These are phyloP conservation scores for Euclidia mi DNA, from an alignment of 2,888 invertebrate genomes.

Conservation along the genomic window DNA sequence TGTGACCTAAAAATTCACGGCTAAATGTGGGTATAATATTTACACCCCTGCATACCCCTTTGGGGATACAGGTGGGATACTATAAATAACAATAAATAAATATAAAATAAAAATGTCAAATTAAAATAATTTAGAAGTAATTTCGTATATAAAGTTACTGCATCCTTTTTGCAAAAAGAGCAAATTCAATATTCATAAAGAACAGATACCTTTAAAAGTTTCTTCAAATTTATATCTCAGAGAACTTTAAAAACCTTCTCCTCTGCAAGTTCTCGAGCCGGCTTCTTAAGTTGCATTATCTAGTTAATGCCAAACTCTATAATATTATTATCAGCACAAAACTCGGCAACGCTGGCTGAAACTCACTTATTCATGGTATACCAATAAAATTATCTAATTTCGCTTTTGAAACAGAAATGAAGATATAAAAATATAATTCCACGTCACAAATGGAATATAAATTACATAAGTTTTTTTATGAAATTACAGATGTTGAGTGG, in stretches of 20 bases:
- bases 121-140: too few species aligned
- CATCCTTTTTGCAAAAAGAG: too few species aligned
- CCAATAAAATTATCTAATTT: slow-evolving; percentile 57
- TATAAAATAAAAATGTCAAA: too few species aligned
- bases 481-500: slow-evolving; percentile 4
- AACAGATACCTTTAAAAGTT: too few species aligned
- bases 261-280: slow-evolving; percentile 32
- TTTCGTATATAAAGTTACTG: too few species aligned
- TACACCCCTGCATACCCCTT: too few species aligned
- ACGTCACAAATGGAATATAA: slow-evolving; percentile 10
- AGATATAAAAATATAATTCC: slow-evolving; percentile 25
- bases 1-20: too few species aligned
- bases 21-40: too few species aligned
- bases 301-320: slow-evolving; percentile 62
- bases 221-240: too few species aligned
- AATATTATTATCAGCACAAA: slow-evolving; percentile 62
- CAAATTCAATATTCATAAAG: too few species aligned
- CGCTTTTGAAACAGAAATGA: slow-evolving; percentile 28
- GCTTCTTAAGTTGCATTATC: slow-evolving; percentile 69
- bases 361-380: slow-evolving; percentile 54
- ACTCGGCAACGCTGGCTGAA: slow-evolving; percentile 47
- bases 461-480: slow-evolving; percentile 10
- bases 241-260: slow-evolving; percentile 5
- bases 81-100: too few species aligned
- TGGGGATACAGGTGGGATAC: too few species aligned